Percentiles rank a stretch among this genome's conserved stretches.
These are phyloP conservation scores for Urocynchramus pylzowi DNA, from an alignment of 2,113 vertebrate genomes.

Conservation along the genomic window DNA sequence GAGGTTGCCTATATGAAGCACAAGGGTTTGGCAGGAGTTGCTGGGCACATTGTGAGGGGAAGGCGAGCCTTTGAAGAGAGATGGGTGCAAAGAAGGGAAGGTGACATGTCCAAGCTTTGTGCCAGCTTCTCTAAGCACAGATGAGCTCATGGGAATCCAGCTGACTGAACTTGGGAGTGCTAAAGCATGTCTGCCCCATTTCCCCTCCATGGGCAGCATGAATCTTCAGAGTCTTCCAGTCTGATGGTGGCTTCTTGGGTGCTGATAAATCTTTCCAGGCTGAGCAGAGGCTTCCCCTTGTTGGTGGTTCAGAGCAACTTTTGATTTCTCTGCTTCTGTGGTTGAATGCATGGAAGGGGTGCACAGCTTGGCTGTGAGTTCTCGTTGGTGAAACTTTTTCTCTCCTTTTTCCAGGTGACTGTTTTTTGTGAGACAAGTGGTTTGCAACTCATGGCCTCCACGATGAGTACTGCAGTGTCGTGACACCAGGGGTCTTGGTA, in stretches of 20 bases:
- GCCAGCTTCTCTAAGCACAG: background rate
- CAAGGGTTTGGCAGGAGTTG: background rate
- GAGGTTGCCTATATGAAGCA: background rate
- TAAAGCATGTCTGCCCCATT: background rate
- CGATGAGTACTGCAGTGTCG: conserved; percentile 74
- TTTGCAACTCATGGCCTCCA: conserved; percentile 55
- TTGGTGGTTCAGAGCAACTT: background rate
- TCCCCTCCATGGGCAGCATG: background rate
- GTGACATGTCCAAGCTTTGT: background rate
- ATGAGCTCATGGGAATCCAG: background rate
- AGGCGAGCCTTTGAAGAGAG: conserved; percentile 7
- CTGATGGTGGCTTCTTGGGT: background rate
- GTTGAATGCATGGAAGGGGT: background rate
- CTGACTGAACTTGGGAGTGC: background rate
- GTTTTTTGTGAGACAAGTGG: conserved; percentile 49
- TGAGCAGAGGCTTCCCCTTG: background rate
- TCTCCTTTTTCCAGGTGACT: conserved; percentile 56
- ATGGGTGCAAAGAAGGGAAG: background rate
- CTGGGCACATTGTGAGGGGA: background rate
- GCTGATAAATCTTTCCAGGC: background rate
- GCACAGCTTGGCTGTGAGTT: background rate
- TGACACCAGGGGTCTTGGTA: conserved; percentile 80
- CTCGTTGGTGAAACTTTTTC: background rate
- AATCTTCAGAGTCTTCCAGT: background rate
- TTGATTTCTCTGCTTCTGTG: background rate